A percentile compares a stretch with the other conserved stretches of the same genome.
These are phyloP conservation scores for Chrysina gloriosa DNA, from an alignment of 2,888 invertebrate genomes.

Conservation along the genomic window DNA sequence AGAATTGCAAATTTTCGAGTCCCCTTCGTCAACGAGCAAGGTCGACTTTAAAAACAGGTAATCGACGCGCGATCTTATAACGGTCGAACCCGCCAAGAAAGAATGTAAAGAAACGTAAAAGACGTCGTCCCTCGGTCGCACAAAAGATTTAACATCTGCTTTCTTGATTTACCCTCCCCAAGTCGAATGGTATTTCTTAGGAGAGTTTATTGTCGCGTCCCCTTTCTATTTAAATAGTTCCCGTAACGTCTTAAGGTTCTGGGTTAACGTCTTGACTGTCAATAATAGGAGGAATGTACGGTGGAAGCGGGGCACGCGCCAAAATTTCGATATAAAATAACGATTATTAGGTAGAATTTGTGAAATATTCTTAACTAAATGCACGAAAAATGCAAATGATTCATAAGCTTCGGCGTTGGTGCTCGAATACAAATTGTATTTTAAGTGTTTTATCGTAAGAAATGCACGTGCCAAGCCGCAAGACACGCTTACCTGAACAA, in stretches of 20 bases:
- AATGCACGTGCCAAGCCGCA: not conserved
- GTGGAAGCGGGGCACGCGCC: constrained; percentile 5
- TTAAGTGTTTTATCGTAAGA: not conserved
- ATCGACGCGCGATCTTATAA: constrained; percentile 28
- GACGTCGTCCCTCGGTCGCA: constrained; percentile 56
- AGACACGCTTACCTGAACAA: constrained; percentile 39
- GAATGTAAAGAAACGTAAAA: constrained; percentile 53
- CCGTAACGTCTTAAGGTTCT: constrained; percentile 59
- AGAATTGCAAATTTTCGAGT: constrained; percentile 27
- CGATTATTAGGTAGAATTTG: too few species aligned
- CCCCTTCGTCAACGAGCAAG: constrained; percentile 22
- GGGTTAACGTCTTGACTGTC: constrained; percentile 42
- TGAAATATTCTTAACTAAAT: too few species aligned
- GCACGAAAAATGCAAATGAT: too few species aligned
- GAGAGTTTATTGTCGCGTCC: constrained; percentile 47
- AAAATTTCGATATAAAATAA: too few species aligned
- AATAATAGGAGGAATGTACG: constrained; percentile 5
- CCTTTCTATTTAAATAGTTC: constrained; percentile 55
- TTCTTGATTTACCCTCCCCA: constrained; percentile 63
- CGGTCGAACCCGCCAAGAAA: constrained; percentile 37
- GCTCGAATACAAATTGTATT: not conserved
- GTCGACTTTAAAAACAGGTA: constrained; percentile 36
- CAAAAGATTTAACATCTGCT: constrained; percentile 59
- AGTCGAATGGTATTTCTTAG: constrained; percentile 53
- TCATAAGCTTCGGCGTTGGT: not conserved